These are phyloP conservation scores for Oryctes rhinoceros DNA, from an alignment of 1,140 invertebrate genomes.

Conservation along the genomic window DNA sequence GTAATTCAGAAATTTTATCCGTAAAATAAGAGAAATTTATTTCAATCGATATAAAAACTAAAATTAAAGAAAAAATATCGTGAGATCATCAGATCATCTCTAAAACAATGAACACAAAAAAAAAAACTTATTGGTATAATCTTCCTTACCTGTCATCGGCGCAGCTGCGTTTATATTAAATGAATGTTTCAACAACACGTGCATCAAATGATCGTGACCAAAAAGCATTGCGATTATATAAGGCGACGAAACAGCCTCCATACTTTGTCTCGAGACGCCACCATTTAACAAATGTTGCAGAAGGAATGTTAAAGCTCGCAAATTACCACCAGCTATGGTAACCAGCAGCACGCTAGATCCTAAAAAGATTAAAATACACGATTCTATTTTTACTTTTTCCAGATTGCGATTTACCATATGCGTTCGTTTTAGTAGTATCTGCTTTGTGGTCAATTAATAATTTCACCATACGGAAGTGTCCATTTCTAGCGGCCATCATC, in stretches of 20 bases:
- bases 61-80: too few relatives aligned
- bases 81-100: too few relatives aligned
- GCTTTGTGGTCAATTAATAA: constrained; percentile 60
- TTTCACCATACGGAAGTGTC: constrained; percentile 60
- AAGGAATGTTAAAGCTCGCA: constrained; percentile 51
- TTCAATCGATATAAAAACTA: too few relatives aligned
- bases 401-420: constrained; percentile 59
- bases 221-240: constrained; percentile 55
- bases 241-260: constrained; percentile 53
- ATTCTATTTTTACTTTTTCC: constrained; percentile 34
- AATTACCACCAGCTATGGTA: constrained; percentile 52
- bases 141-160: constrained; percentile 49
- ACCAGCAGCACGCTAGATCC: constrained; percentile 53
- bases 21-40: too few relatives aligned
- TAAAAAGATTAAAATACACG: constrained; percentile 44
- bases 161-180: constrained; percentile 53
- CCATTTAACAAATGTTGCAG: constrained; percentile 54
- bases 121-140: too few relatives aligned
- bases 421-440: constrained; percentile 60
- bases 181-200: constrained; percentile 51
- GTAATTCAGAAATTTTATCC: too few relatives aligned
- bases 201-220: constrained; percentile 49
- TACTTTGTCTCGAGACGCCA: constrained; percentile 54
- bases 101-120: too few relatives aligned
- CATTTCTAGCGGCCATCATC: constrained; percentile 64